These are phyloP conservation scores for Deroplatys truncata DNA, from an alignment of 2,888 invertebrate genomes.

Conservation along the genomic window DNA sequence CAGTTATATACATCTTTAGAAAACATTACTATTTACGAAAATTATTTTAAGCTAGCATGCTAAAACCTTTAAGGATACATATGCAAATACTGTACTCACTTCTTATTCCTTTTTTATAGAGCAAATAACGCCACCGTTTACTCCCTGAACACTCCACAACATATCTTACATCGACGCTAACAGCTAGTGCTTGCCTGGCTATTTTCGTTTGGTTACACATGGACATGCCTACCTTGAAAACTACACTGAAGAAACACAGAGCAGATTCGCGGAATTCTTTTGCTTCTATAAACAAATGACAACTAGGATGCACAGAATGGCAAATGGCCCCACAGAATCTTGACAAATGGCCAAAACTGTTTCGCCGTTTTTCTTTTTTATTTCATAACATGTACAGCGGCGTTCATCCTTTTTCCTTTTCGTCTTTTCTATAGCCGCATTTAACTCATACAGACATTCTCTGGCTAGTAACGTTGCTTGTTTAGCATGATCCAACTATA, in stretches of 20 bases:
- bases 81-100: background rate
- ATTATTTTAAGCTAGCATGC: too few species aligned
- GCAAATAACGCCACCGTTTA: background rate
- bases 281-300: background rate
- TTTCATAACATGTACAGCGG: background rate
- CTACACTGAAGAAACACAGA: background rate
- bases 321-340: background rate
- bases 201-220: background rate
- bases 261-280: background rate
- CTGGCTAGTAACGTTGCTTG: too few species aligned
- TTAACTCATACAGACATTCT: too few species aligned
- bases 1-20: too few species aligned
- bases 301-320: background rate
- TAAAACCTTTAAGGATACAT: background rate
- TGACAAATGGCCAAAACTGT: background rate
- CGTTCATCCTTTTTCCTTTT: too few species aligned
- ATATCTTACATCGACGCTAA: background rate
- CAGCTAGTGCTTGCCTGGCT: background rate
- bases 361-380: background rate
- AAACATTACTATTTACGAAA: too few species aligned
- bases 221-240: background rate
- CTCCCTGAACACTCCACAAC: background rate
- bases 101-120: background rate
- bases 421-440: too few species aligned
- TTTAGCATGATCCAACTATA: too few species aligned